Evolutionary conservation across 2,888 invertebrate species (phyloP).

Genomic region (Amiota minor): DNA sequence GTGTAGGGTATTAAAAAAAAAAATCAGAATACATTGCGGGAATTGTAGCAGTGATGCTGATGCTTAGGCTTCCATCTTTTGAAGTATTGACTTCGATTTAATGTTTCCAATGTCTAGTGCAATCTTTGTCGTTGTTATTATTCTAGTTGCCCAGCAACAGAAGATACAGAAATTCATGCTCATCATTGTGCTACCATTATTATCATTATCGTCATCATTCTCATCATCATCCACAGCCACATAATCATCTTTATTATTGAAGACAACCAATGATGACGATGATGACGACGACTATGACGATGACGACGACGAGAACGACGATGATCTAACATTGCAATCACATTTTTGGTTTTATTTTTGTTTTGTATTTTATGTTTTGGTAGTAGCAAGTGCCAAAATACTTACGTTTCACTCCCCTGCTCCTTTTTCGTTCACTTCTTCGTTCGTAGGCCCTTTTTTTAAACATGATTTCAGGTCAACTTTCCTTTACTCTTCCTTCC

Average conservation of each 20-base stretch:
- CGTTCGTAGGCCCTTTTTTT: background rate
- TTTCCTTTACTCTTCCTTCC: background rate
- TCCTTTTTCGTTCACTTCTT: background rate
- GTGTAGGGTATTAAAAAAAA: no score
- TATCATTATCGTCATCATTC: background rate
- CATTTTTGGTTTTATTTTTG: background rate
- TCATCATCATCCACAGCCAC: background rate
- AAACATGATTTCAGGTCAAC: background rate
- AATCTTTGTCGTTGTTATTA: background rate
- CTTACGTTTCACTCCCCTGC: background rate
- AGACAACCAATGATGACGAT: background rate
- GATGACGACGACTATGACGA: background rate
- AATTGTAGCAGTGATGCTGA: no score
- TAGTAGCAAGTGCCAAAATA: constrained; percentile 8
- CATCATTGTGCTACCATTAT: background rate
- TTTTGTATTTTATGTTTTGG: no score
- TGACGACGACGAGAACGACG: background rate
- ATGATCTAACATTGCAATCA: constrained; percentile 3
- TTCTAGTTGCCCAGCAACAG: background rate
- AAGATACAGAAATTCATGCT: constrained; percentile 1
- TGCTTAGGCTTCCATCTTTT: no score
- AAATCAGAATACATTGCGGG: no score
- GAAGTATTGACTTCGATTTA: no score
- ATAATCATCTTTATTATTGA: background rate
- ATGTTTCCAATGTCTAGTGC: no score